Percentiles rank a stretch among this genome's conserved stretches.
phyloP scores from a whole-genome alignment of 2,888 invertebrate genomes.

The Geophilus truncorum region DNA sequence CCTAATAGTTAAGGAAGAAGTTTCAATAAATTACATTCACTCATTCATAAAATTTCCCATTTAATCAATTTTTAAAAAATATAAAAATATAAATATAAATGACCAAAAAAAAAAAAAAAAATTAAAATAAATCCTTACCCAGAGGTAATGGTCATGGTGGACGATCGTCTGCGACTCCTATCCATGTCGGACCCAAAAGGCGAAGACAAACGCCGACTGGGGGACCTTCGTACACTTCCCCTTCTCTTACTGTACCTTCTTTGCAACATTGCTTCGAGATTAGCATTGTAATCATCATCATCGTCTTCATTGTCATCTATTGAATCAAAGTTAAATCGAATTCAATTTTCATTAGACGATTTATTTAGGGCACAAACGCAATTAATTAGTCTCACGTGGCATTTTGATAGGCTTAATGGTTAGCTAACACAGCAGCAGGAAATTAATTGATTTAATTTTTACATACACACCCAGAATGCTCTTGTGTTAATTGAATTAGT shows the following conservation, averaged over 20 bases:
- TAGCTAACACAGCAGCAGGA: neutral
- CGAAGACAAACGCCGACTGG: constrained; percentile 58
- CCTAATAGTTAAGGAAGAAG: neutral
- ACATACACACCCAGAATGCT: neutral
- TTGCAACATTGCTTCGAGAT: constrained; percentile 76
- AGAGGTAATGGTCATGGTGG: constrained; percentile 79
- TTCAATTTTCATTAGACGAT: neutral
- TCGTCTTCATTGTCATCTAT: constrained; percentile 55
- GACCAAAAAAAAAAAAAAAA: too few species aligned
- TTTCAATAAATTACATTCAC: too few species aligned
- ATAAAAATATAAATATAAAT: too few species aligned
- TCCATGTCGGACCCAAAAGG: constrained; percentile 47
- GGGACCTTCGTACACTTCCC: constrained; percentile 56
- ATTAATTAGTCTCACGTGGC: neutral
- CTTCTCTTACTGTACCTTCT: constrained; percentile 64
- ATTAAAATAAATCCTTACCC: constrained; percentile 68
- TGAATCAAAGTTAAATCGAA: neutral
- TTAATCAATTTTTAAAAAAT: neutral
- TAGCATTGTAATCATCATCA: constrained; percentile 68
- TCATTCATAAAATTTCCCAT: too few species aligned
- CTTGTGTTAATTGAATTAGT: neutral
- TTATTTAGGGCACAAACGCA: neutral
- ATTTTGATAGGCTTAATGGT: neutral
- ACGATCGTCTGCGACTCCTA: constrained; percentile 57
- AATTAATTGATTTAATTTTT: neutral